A percentile compares a stretch with the other conserved stretches of the same genome.
These are phyloP conservation scores for Bombus confusus DNA, from an alignment of 1,140 invertebrate genomes.

Conservation along the genomic window DNA sequence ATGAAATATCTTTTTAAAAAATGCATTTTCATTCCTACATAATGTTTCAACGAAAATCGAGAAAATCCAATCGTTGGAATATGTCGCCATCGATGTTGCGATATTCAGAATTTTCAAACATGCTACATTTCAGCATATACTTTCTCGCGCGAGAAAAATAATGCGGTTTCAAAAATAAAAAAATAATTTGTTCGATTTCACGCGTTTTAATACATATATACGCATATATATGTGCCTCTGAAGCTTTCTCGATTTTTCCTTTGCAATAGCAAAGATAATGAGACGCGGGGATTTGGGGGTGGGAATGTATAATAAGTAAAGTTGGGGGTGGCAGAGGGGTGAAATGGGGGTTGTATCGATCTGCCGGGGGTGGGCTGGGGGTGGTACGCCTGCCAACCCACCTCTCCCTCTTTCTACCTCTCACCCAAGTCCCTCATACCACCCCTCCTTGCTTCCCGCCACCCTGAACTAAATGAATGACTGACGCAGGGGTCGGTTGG, in stretches of 20 bases:
- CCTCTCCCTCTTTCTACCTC: slow-evolving; percentile 71
- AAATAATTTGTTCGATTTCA: slow-evolving; percentile 13
- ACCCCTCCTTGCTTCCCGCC: slow-evolving; percentile 68
- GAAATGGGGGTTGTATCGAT: slow-evolving; percentile 82
- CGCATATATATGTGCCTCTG: neutral
- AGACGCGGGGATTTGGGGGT: slow-evolving; percentile 80
- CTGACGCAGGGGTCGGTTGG: slow-evolving; percentile 78
- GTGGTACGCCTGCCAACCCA: slow-evolving; percentile 68
- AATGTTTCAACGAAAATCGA: neutral
- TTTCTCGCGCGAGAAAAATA: slow-evolving; percentile 7
- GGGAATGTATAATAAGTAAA: slow-evolving; percentile 75
- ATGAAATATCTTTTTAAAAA: neutral
- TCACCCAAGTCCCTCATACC: slow-evolving; percentile 52
- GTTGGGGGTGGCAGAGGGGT: slow-evolving; percentile 72
- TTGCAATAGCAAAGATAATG: slow-evolving; percentile 84
- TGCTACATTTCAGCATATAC: neutral
- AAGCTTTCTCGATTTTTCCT: slow-evolving; percentile 70
- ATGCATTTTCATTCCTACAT: neutral
- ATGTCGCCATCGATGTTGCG: too few relatives aligned
- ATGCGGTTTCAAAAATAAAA: slow-evolving; percentile 14
- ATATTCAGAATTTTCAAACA: neutral
- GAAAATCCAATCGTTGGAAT: neutral
- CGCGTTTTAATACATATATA: neutral
- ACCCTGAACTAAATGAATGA: slow-evolving; percentile 80
- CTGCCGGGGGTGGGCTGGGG: slow-evolving; percentile 65